A percentile compares a stretch with the other conserved stretches of the same genome.
These are phyloP conservation scores for Empidonax alnorum DNA, from an alignment of 2,113 vertebrate species.

Conservation along the genomic window DNA sequence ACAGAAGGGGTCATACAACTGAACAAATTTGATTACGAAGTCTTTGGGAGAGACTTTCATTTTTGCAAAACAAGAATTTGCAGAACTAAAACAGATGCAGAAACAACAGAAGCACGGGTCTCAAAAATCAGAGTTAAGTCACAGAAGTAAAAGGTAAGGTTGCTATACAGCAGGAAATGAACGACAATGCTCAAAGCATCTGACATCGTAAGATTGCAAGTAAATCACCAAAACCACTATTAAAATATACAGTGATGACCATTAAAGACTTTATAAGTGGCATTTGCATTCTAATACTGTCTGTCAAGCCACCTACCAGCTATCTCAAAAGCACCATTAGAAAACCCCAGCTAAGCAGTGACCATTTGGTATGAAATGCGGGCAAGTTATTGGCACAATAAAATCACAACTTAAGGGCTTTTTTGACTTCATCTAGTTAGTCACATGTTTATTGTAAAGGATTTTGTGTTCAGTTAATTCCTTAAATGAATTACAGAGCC, in stretches of 20 bases:
- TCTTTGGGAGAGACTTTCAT: not conserved
- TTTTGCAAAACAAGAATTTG: not conserved
- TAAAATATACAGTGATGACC: not conserved
- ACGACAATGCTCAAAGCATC: not conserved
- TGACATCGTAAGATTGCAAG: not conserved
- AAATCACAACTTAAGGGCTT: not conserved
- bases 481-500: not conserved
- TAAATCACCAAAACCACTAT: not conserved
- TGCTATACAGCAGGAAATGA: not conserved
- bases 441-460: not conserved
- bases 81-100: not conserved
- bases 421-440: not conserved
- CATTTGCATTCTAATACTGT: not conserved
- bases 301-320: not conserved
- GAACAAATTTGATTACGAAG: not conserved
- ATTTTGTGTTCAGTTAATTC: not conserved
- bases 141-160: not conserved
- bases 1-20: not conserved
- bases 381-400: not conserved
- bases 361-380: not conserved
- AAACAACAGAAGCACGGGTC: not conserved
- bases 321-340: not conserved
- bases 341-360: not conserved
- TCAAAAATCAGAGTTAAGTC: not conserved
- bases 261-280: not conserved